phyloP scores from a whole-genome alignment of 92 coral and sea anemone species.

The Muricea muricata region DNA sequence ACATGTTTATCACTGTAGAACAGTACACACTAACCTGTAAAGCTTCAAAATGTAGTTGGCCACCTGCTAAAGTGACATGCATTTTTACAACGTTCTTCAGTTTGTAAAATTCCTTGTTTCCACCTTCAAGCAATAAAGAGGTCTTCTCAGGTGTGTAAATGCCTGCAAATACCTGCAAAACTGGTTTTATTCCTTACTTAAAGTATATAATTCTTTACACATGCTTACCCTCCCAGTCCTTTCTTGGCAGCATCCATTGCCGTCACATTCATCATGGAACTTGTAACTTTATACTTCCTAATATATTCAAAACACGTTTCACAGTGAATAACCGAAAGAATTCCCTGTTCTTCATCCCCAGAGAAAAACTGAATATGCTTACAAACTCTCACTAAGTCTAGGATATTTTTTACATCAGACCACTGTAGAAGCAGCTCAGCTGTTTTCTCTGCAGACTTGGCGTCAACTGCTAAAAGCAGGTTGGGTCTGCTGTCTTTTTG shows the following conservation, averaged over 20 bases:
- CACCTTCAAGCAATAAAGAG: slow-evolving; percentile 1
- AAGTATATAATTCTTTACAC: not conserved
- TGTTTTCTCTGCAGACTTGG: not conserved
- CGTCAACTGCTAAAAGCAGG: slow-evolving; percentile 13
- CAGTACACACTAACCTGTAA: not conserved
- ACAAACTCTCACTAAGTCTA: not conserved
- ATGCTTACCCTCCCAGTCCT: slow-evolving; percentile 8
- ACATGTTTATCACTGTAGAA: not conserved
- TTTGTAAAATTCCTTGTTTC: slow-evolving; percentile 33
- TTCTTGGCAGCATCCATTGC: not conserved
- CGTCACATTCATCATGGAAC: not conserved
- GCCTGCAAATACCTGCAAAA: not conserved
- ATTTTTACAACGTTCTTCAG: slow-evolving; percentile 4
- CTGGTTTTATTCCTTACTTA: not conserved
- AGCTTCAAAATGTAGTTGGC: slow-evolving; percentile 36
- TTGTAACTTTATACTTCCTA: not conserved
- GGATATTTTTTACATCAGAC: slow-evolving; percentile 6
- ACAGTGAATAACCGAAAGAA: not conserved
- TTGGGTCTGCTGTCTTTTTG: not conserved
- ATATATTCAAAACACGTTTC: not conserved
- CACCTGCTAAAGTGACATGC: slow-evolving; percentile 14
- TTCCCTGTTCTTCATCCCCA: not conserved
- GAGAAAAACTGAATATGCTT: slow-evolving; percentile 4
- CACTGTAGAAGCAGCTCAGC: not conserved
- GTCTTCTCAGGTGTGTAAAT: not conserved